phyloP scores from a whole-genome alignment of 2,113 vertebrate species.

The Cyrtonyx montezumae region DNA sequence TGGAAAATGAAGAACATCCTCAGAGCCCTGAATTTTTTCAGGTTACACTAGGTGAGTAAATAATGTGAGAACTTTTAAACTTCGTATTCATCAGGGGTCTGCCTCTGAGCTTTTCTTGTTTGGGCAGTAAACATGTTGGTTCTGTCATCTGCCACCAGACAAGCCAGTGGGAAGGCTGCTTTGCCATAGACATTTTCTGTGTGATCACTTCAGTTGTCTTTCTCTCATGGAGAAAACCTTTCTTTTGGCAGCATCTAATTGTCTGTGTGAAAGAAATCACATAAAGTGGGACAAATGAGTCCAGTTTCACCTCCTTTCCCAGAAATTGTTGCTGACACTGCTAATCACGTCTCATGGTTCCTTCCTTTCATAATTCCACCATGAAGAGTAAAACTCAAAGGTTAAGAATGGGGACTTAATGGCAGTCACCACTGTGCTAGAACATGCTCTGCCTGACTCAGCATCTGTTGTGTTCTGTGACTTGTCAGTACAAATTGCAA shows the following conservation, averaged over 20 bases:
- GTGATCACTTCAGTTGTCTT: neutral
- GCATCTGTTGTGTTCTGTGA: neutral
- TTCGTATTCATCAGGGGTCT: neutral
- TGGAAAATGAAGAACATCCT: constrained; percentile 66
- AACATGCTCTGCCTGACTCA: neutral
- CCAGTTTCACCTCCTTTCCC: neutral
- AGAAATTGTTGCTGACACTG: neutral
- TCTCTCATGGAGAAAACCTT: neutral
- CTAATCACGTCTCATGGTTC: neutral
- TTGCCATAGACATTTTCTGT: neutral
- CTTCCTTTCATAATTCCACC: neutral
- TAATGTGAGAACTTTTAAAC: neutral
- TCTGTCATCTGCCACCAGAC: neutral
- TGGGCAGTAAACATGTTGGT: neutral
- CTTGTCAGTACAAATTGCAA: neutral
- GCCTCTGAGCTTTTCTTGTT: neutral
- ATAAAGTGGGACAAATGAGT: neutral
- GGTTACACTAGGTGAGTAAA: constrained; percentile 80
- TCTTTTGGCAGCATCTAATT: neutral
- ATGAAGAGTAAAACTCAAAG: neutral
- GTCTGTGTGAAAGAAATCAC: neutral
- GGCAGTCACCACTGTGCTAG: neutral
- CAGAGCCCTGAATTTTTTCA: constrained; percentile 70
- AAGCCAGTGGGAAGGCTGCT: neutral
- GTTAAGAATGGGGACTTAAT: neutral